These are phyloP conservation scores for Alethe castanea DNA, from an alignment of 2,113 vertebrate species.

Conservation along the genomic window DNA sequence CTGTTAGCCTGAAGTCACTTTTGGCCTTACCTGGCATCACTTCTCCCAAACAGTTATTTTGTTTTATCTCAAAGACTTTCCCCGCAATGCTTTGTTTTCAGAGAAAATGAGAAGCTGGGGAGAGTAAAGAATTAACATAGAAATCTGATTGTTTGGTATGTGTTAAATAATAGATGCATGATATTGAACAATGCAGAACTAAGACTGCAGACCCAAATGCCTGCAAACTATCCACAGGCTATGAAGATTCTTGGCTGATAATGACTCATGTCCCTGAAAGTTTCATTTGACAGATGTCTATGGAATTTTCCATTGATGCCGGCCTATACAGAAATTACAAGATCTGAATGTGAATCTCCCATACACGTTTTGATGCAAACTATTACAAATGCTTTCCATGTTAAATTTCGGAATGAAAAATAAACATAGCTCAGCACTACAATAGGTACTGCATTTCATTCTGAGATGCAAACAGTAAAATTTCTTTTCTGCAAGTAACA, in stretches of 20 bases:
- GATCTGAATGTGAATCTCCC: slow-evolving; percentile 24
- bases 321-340: slow-evolving; percentile 37
- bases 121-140: neutral
- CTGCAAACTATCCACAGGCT: slow-evolving; percentile 32
- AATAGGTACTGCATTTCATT: neutral
- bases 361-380: slow-evolving; percentile 36
- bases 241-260: slow-evolving; percentile 52
- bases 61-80: slow-evolving; percentile 1
- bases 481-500: neutral
- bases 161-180: slow-evolving; percentile 20
- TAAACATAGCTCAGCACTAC: neutral
- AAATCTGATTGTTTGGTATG: neutral
- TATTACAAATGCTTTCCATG: neutral
- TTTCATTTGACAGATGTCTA: slow-evolving; percentile 60
- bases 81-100: slow-evolving; percentile 15
- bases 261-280: slow-evolving; percentile 54
- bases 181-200: neutral
- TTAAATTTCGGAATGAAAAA: slow-evolving; percentile 18
- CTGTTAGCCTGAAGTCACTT: slow-evolving; percentile 18
- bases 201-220: neutral
- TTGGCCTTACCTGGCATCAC: neutral
- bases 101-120: neutral
- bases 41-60: neutral
- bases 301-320: slow-evolving; percentile 40
- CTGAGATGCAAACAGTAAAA: neutral